Base-by-base conservation (phyloP, 2,113 vertebrate species). In the Platichthys stellatus region DNA sequence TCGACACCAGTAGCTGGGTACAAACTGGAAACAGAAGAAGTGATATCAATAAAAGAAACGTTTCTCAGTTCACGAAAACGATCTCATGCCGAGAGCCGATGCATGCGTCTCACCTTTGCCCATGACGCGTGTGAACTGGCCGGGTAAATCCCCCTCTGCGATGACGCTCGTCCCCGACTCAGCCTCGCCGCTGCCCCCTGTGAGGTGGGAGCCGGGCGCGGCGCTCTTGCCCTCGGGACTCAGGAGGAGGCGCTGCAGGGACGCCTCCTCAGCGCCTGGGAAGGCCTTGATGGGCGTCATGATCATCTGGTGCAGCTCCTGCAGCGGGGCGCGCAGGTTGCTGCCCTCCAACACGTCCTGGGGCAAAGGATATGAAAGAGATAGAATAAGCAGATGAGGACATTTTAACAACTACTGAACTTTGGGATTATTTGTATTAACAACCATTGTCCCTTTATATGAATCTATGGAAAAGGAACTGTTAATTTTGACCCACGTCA, bases 291-390 rank as follows among this genome's bases (percentile, higher is more conserved):
- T 99, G 18, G 98, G 98, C 0, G 98, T 98, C 87, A 97, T 95
- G 93, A 99, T 98, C 95, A 99, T 99, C 94, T 99, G 97, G 86
- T 99, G 98, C 10, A 99, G 96, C 38, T 99, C 98, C 93, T 98
- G 97, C 69, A 99, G 95, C 0, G 97, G 97, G 69, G 92, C 79
- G 0, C 98, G 97, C 67, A 99, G 93, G 81, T 95, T 98, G 74
- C 97, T 95, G 0, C 98, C 98, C 89, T 99, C 98, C 81, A 99
- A 94, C 83, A 99, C 96, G 75, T 99, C 98, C 98, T 99, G 63
- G n/a, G 20, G 59, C 38, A 35, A 17, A 61, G 12, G 59, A 20
- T 2, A n/a, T 3, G 18, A n/a, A 21, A 21, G 4, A 40, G 28
- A 5, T 40, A 3, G 38, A 20, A 76, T 61, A 31, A 23, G 12